Evolutionary conservation across 2,113 vertebrate species (phyloP).

Genomic region (Hemiscyllium ocellatum): DNA sequence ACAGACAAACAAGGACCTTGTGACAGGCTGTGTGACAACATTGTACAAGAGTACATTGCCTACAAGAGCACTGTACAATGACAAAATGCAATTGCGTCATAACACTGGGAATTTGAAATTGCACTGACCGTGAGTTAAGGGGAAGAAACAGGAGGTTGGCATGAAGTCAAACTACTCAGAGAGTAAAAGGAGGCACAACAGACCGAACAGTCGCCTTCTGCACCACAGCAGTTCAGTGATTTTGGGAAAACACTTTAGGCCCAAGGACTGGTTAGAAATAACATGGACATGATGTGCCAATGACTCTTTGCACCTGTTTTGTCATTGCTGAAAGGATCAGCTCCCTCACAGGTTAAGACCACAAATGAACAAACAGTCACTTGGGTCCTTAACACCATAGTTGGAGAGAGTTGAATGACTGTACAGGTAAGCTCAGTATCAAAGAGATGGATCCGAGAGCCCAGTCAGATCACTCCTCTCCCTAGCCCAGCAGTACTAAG

Average conservation of each 20-base stretch:
- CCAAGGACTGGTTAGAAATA: background rate
- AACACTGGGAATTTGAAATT: too few species aligned
- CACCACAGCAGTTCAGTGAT: too few species aligned
- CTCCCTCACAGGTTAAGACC: too few species aligned
- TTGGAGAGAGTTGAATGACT: background rate
- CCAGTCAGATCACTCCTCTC: background rate
- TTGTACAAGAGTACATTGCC: background rate
- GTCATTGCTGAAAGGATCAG: too few species aligned
- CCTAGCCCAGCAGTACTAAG: background rate
- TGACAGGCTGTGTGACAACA: background rate
- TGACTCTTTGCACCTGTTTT: too few species aligned
- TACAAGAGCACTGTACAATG: too few species aligned
- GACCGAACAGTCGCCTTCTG: too few species aligned
- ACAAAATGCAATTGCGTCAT: background rate
- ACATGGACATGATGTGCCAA: background rate
- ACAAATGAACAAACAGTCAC: background rate
- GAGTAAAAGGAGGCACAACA: too few species aligned
- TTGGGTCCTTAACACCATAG: background rate
- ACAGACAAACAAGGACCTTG: background rate
- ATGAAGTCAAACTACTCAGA: too few species aligned
- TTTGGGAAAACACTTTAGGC: background rate
- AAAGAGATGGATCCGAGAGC: background rate
- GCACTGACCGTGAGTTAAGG: too few species aligned
- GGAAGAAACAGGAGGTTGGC: too few species aligned
- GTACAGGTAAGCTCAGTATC: background rate